Evolutionary conservation across 1,140 invertebrate species (phyloP).

Genomic region (Fopius arisanus): DNA sequence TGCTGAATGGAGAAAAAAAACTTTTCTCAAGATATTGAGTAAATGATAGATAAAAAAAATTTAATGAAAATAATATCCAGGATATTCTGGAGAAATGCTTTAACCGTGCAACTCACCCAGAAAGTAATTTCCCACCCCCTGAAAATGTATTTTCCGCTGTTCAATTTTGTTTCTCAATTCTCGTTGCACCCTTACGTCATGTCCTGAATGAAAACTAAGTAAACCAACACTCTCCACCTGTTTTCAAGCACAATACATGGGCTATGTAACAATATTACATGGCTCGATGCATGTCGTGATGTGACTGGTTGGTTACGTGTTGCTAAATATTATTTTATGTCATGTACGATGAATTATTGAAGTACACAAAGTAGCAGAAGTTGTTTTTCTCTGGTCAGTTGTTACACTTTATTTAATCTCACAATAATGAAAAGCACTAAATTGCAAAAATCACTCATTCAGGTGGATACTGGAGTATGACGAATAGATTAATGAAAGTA

Average conservation of each 20-base stretch:
- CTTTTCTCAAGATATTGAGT: too few species aligned
- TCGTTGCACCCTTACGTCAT: background rate
- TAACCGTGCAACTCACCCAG: background rate
- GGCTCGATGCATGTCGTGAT: background rate
- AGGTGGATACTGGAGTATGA: too few species aligned
- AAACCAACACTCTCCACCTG: background rate
- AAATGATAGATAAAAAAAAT: too few species aligned
- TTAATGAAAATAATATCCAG: too few species aligned
- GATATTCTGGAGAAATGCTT: background rate
- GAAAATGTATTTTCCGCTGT: background rate
- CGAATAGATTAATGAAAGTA: too few species aligned
- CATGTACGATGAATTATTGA: background rate
- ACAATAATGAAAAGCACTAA: too few species aligned
- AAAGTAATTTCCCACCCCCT: background rate
- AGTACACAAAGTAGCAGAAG: background rate
- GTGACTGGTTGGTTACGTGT: background rate
- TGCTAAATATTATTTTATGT: background rate
- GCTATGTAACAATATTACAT: background rate
- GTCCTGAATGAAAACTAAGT: background rate
- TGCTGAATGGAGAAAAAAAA: too few species aligned
- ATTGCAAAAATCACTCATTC: too few species aligned
- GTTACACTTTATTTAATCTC: too few species aligned
- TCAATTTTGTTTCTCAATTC: background rate
- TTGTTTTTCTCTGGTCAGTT: background rate
- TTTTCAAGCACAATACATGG: background rate